Evolutionary conservation across 2,113 vertebrate genomes (phyloP).

Genomic region (Mystacornis crossleyi): DNA sequence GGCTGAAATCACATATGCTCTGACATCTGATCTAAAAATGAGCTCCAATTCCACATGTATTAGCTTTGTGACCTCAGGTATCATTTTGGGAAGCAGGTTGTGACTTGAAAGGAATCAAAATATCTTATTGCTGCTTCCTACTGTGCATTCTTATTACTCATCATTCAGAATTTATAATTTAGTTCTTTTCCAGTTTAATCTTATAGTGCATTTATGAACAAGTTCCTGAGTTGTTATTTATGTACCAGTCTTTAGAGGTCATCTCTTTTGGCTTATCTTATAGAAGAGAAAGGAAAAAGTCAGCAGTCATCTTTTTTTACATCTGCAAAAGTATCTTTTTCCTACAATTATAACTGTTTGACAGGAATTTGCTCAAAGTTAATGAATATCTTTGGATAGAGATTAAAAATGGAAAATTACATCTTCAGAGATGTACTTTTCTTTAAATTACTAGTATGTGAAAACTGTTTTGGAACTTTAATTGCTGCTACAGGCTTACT

Average conservation of each 20-base stretch:
- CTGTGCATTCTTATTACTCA: background rate
- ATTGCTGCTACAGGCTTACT: slow-evolving; percentile 59
- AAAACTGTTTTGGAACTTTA: slow-evolving; percentile 71
- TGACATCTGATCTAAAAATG: background rate
- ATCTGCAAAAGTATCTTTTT: slow-evolving; percentile 57
- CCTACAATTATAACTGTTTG: slow-evolving; percentile 65
- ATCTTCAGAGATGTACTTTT: slow-evolving; percentile 70
- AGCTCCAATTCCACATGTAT: background rate
- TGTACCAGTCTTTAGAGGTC: background rate
- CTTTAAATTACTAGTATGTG: slow-evolving; percentile 71
- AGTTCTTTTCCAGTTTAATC: background rate
- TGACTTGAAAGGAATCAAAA: background rate
- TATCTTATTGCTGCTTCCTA: background rate
- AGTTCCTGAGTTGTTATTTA: slow-evolving; percentile 8
- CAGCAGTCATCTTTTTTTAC: slow-evolving; percentile 42
- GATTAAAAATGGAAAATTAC: slow-evolving; percentile 71
- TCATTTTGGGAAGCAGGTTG: background rate
- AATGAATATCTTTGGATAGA: slow-evolving; percentile 63
- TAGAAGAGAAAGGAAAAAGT: slow-evolving; percentile 18
- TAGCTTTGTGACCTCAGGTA: background rate
- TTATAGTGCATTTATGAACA: background rate
- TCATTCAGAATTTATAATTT: background rate
- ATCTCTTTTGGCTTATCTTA: slow-evolving; percentile 46
- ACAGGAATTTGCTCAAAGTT: slow-evolving; percentile 65
- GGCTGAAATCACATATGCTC: background rate